These are phyloP conservation scores for Drosophila novamexicana DNA, from an alignment of 1,140 invertebrate species.

Conservation along the genomic window DNA sequence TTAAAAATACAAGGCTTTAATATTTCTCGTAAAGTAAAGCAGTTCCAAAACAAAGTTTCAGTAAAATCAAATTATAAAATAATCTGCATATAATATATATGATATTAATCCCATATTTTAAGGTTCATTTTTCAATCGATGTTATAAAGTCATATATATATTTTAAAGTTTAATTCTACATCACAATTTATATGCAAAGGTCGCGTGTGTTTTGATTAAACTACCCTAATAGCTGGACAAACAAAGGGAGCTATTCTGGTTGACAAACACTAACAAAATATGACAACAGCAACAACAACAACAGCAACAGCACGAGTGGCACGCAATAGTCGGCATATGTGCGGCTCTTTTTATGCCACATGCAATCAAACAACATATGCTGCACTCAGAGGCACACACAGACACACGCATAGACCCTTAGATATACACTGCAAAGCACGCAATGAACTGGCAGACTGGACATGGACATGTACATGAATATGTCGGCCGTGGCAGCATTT, in stretches of 20 bases:
- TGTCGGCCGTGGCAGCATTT: slow-evolving; percentile 23
- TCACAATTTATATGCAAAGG: neutral
- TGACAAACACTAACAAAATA: slow-evolving; percentile 59
- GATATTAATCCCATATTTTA: too few species aligned
- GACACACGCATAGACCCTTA: slow-evolving; percentile 17
- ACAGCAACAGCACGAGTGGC: slow-evolving; percentile 51
- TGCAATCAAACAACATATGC: slow-evolving; percentile 77
- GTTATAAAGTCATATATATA: neutral
- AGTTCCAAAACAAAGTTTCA: too few species aligned
- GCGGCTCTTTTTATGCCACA: slow-evolving; percentile 55
- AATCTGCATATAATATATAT: neutral
- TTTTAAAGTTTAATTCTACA: neutral
- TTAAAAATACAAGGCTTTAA: too few species aligned
- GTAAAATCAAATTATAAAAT: too few species aligned
- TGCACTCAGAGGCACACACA: slow-evolving; percentile 29
- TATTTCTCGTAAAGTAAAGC: too few species aligned
- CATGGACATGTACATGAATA: slow-evolving; percentile 32
- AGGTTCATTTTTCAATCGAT: too few species aligned
- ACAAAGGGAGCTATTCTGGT: slow-evolving; percentile 42
- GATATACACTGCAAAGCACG: slow-evolving; percentile 46
- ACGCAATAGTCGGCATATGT: slow-evolving; percentile 54
- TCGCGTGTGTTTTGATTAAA: slow-evolving; percentile 29
- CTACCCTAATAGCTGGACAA: slow-evolving; percentile 46
- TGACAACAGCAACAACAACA: slow-evolving; percentile 48
- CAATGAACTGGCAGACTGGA: slow-evolving; percentile 64